Evolutionary conservation across 2,797 vertebrate species (phyloP).

Genomic region (Spheniscus humboldti): DNA sequence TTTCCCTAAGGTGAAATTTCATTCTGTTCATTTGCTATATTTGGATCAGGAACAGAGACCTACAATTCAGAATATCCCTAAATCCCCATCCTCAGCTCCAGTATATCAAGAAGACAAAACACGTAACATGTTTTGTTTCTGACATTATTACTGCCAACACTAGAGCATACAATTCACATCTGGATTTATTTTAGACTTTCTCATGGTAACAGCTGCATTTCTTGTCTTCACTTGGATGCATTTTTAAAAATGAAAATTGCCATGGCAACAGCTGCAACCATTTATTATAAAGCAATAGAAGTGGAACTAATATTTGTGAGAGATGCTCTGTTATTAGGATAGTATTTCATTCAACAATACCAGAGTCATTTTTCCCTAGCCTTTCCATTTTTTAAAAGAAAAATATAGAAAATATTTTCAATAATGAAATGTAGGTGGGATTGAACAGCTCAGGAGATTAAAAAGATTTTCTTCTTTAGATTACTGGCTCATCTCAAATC

Average conservation of each 20-base stretch:
- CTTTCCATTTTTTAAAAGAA: background rate
- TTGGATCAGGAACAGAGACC: background rate
- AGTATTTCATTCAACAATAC: slow-evolving; percentile 31
- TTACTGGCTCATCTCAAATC: slow-evolving; percentile 23
- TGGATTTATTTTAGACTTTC: slow-evolving; percentile 56
- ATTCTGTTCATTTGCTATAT: background rate
- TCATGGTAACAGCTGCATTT: slow-evolving; percentile 66
- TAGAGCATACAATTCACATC: slow-evolving; percentile 39
- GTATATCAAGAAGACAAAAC: background rate
- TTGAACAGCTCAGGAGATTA: slow-evolving; percentile 19
- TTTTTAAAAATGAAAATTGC: slow-evolving; percentile 70
- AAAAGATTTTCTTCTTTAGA: slow-evolving; percentile 16
- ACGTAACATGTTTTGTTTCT: background rate
- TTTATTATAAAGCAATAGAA: slow-evolving; percentile 67
- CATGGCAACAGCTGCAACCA: slow-evolving; percentile 74
- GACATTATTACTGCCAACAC: background rate
- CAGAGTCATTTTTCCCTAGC: background rate
- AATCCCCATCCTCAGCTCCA: background rate
- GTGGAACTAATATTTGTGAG: slow-evolving; percentile 65
- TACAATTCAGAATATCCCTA: background rate
- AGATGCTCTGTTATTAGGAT: slow-evolving; percentile 45
- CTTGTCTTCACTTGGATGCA: slow-evolving; percentile 62
- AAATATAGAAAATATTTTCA: slow-evolving; percentile 25
- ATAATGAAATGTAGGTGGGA: slow-evolving; percentile 28
- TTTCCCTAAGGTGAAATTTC: slow-evolving; percentile 7